Evolutionary conservation across 2,113 vertebrate species (phyloP), one percentile per base, ranked within the genome.

Genomic region (Leucoraja erinaceus): DNA sequence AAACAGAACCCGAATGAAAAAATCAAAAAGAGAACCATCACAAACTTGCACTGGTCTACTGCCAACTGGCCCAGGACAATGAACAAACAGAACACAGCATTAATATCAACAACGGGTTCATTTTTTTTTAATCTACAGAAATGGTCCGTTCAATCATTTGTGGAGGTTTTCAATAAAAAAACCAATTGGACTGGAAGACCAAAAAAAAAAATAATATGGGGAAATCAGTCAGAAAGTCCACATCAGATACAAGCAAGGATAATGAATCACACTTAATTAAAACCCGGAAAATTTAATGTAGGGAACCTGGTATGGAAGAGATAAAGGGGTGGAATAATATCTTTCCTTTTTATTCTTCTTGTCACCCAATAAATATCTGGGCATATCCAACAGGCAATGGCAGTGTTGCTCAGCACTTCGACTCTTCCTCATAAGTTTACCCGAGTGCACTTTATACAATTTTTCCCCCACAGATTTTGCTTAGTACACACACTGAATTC

Each of bases 211-310:
- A 28, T 3, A 59, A 81, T 9, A 59, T 28, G 59, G 28, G 11
- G 5, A 16, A 61, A 77, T 77, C 75, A 77, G 75, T 75, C 74
- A 33, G 14, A 77, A 31, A 12, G n/a, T 31, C n/a, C 31, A 77
- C n/a, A 88, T 66, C 83, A 88, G 83, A 63, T 88, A 63, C 25
- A 88, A 66, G 28, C 25, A n/a, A 18, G 83, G 22, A 66, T 14
- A 88, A 88, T 88, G 63, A 66, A 61, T 88, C 59, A 31, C 83
- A 88, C 28, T 63, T 88, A 86, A 86, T 86, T 86, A 88, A 88
- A 88, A n/a, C n/a, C 83, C 63, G 83, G 83, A 88, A n/a, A 88
- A 88, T 31, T 31, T 88, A 56, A 31, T n/a, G 54, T 59, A 54
- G 81, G 12, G 56, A n/a, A 84, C 4, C 4, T 11, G 56, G 22